Evolutionary conservation across 1,140 invertebrate species (phyloP).

Genomic region (Drosophila micromelanica): DNA sequence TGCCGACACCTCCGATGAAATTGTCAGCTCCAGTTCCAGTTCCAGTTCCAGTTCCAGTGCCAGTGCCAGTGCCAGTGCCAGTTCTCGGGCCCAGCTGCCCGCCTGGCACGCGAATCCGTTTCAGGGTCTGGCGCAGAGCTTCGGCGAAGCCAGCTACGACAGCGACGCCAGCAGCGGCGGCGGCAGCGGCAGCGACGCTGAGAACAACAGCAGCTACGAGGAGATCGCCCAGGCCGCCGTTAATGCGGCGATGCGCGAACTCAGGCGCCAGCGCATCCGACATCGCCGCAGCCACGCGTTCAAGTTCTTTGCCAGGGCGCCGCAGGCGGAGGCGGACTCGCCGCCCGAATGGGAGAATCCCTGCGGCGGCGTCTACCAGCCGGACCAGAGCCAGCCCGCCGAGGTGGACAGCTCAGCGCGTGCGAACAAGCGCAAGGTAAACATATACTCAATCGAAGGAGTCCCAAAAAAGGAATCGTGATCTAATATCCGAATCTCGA

Average conservation of each 20-base stretch:
- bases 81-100: slow-evolving; percentile 10
- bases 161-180: not conserved
- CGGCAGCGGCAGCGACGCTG: slow-evolving; percentile 11
- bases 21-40: slow-evolving; percentile 2
- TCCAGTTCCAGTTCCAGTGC: not conserved
- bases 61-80: not conserved
- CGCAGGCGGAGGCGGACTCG: slow-evolving; percentile 1
- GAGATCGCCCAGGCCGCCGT: slow-evolving; percentile 55
- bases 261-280: slow-evolving; percentile 51
- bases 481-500: no score
- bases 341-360: slow-evolving; percentile 72
- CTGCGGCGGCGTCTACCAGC: slow-evolving; percentile 54
- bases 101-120: slow-evolving; percentile 61
- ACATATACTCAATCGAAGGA: not conserved
- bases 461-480: no score
- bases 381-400: slow-evolving; percentile 4
- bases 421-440: slow-evolving; percentile 61
- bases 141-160: slow-evolving; percentile 25
- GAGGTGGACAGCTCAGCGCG: slow-evolving; percentile 25
- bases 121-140: slow-evolving; percentile 53
- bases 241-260: slow-evolving; percentile 40
- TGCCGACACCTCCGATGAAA: slow-evolving; percentile 14
- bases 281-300: slow-evolving; percentile 61
- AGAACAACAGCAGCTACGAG: slow-evolving; percentile 58
- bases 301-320: slow-evolving; percentile 33